Base-by-base conservation (phyloP, 37 sponge, comb jelly and placozoan species). In the Sycon ciliatum region DNA sequence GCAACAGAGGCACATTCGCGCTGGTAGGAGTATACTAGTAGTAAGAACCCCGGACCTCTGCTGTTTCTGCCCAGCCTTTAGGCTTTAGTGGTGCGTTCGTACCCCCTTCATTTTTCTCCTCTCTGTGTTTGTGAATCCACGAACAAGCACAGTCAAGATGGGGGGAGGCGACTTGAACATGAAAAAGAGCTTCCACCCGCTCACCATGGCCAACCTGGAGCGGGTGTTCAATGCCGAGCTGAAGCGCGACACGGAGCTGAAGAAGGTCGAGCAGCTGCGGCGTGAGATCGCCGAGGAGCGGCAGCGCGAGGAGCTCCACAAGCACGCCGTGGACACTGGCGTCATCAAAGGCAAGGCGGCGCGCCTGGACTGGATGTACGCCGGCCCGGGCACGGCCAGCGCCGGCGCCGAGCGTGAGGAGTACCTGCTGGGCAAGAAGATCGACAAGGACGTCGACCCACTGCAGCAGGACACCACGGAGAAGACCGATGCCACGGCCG, bases 121-220 rank as follows among this genome's bases (percentile, higher is more conserved):
- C n/a, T n/a, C n/a, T n/a, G n/a, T n/a, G n/a, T n/a, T n/a, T n/a
- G n/a, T n/a, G n/a, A n/a, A n/a, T n/a, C n/a, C n/a, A n/a, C n/a
- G n/a, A n/a, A n/a, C n/a, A 42, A 42, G 13, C 9, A 24, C 29
- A 11, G 65, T 13, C 60, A 35, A 76, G 38, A 87, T 87, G 87
- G 87, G 87, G 11, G 87, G 87, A 33, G 87, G 87, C 70, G 87
- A 87, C 40, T 42, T 87, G 84, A 87, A 87, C 58, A 36, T 87
- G 68, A 90, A 90, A 73, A 90, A 90, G 79, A 83, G 88, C 64
- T 86, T 81, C 79, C 91, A 90, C 77, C 91, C 91, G 22, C 74
- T 64, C 55, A 90, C 91, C 6, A 75, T 80, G 61, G 66, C 80
- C 11, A 90, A 90, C 68, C 74, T 82, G 49, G 87, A 90, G 60